Evolutionary conservation across 2,888 invertebrate species (phyloP).

Genomic region (Deroplatys truncata): DNA sequence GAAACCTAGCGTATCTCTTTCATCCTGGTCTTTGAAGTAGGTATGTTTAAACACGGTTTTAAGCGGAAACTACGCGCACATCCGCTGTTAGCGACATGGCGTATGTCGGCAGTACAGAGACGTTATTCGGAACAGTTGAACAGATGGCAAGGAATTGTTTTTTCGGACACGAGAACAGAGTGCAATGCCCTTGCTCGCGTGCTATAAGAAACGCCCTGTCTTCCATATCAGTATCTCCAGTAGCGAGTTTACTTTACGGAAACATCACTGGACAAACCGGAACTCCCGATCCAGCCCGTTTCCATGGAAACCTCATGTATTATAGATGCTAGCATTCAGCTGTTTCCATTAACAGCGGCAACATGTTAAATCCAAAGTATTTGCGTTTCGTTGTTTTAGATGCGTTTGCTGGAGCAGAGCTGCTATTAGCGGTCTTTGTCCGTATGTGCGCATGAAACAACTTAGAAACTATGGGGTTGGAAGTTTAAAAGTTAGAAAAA

Average conservation of each 20-base stretch:
- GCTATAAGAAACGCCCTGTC: neutral
- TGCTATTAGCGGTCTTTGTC: neutral
- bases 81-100: too few species aligned
- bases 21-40: too few species aligned
- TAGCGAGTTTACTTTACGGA: neutral
- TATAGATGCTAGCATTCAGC: neutral
- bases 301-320: neutral
- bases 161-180: neutral
- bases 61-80: too few species aligned
- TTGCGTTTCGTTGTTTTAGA: neutral
- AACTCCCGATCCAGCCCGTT: neutral
- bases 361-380: neutral
- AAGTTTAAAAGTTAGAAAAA: too few species aligned
- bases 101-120: neutral
- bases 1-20: too few species aligned
- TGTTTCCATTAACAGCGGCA: neutral
- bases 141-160: neutral
- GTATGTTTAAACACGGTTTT: too few species aligned
- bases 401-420: neutral
- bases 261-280: neutral
- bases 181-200: neutral
- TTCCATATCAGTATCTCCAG: neutral
- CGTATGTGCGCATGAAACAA: too few species aligned
- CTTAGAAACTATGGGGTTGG: too few species aligned
- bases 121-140: neutral